Conservation (phyloP, 2,113 vertebrate species). For the Prolemur simus region DNA sequence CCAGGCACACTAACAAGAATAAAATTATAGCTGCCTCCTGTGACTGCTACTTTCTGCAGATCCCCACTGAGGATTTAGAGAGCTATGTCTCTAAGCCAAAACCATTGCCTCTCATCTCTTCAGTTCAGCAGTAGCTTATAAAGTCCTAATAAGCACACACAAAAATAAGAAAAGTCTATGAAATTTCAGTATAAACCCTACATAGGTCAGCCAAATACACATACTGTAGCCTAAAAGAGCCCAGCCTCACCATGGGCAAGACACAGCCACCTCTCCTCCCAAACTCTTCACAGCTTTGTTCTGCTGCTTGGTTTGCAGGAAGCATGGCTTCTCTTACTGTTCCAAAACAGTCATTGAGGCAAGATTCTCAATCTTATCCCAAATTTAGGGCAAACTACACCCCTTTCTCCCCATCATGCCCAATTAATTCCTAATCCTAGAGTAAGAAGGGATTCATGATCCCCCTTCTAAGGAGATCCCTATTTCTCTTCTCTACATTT, state of each 20-base stretch:
- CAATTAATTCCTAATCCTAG: background rate
- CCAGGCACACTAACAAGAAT: background rate
- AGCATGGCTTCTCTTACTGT: background rate
- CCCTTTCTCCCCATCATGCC: background rate
- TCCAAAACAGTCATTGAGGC: background rate
- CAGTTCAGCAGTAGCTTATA: constrained; percentile 9
- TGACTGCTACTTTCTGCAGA: background rate
- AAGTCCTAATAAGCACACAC: background rate
- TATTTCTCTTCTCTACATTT: background rate
- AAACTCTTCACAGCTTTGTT: background rate
- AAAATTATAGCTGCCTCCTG: background rate
- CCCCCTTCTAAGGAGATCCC: background rate
- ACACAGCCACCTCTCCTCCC: background rate
- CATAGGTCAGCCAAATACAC: background rate
- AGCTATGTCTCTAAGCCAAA: background rate
- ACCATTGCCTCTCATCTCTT: background rate
- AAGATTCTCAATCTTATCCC: background rate
- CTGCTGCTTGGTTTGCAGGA: background rate
- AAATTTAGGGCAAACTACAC: background rate
- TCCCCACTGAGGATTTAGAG: background rate
- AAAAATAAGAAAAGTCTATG: background rate
- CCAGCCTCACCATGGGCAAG: background rate
- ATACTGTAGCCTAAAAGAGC: background rate
- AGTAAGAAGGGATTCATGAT: background rate
- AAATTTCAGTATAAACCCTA: background rate